Conservation (phyloP, 1,140 invertebrate genomes). For the Potamilus streckersoni region DNA sequence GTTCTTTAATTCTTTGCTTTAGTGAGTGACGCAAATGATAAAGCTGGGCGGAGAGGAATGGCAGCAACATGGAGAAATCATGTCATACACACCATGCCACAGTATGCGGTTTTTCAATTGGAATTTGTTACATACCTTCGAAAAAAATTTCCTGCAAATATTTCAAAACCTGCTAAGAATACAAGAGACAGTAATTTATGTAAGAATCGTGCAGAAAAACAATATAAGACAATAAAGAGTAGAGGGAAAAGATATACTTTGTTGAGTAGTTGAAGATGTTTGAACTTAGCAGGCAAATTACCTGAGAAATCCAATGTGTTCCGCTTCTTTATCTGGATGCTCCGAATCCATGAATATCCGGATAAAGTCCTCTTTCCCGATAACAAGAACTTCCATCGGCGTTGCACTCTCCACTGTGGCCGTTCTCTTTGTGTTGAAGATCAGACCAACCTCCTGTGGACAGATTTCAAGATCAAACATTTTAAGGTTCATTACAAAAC, state of each 20-base stretch:
- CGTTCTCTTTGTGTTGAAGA: slow-evolving; percentile 59
- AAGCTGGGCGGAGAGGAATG: no score
- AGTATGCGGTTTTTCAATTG: no score
- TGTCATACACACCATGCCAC: no score
- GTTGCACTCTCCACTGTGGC: slow-evolving; percentile 59
- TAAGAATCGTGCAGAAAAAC: not conserved
- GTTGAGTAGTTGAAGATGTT: not conserved
- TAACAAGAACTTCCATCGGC: slow-evolving; percentile 57
- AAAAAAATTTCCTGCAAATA: not conserved
- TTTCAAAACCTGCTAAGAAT: not conserved
- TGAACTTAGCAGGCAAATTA: slow-evolving; percentile 9
- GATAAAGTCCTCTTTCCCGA: slow-evolving; percentile 61
- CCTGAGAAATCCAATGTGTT: slow-evolving; percentile 57
- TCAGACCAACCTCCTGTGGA: slow-evolving; percentile 57
- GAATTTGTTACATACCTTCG: not conserved
- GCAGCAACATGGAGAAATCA: no score
- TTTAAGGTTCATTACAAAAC: no score
- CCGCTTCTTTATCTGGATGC: slow-evolving; percentile 48
- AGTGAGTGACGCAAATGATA: no score
- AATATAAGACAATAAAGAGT: not conserved
- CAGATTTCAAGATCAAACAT: no score
- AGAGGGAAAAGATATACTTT: not conserved
- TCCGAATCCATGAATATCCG: slow-evolving; percentile 61
- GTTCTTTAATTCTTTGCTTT: no score
- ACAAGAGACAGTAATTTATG: not conserved